Base-by-base conservation (phyloP, 2,113 vertebrate species). In the Chloropsis hardwickii region DNA sequence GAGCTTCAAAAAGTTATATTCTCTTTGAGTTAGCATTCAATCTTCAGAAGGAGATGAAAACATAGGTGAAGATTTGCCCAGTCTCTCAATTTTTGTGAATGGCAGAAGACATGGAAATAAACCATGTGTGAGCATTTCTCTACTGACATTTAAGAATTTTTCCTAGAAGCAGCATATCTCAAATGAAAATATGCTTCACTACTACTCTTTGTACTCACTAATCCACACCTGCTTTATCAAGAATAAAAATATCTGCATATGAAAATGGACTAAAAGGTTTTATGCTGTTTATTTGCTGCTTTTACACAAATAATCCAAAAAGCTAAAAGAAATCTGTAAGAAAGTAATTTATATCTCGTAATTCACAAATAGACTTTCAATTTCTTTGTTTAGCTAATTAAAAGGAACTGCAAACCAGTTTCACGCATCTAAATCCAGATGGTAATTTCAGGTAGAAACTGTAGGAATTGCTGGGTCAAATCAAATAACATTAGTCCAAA, bases 31-130 rank as follows among this genome's bases (percentile, higher is more conserved):
- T 1, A 5, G 40, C 48, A 40, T 50, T 86, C 29, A 44, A n/a
- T 22, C 21, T 62, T 67, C 48, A 81, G n/a, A 72, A 62, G 65
- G 15, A 48, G 23, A 62, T 22, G 20, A 78, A 72, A 78, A 56
- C 10, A 7, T 0, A 56, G 14, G 29, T 57, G 65, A 79, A 33
- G 20, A 48, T 39, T 27, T 12, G 6, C 8, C 37, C 1, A 35
- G 25, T 22, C 33, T n/a, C 48, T n/a, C 24, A 77, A 14, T 62
- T 84, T 74, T 21, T 79, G 12, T 42, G 70, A 85, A 42, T 23
- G 58, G 42, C 19, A 70, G 42, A 89, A 28, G 27, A 77, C 51
- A 62, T 5, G 11, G 48, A 39, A 91, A 64, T 35, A 35, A 77
- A 19, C 4, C 29, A 15, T 0, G 1, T 27, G 9, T n/a, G 28